Conservation (phyloP, 2,797 vertebrate genomes). For the Moxostoma hubbsi region DNA sequence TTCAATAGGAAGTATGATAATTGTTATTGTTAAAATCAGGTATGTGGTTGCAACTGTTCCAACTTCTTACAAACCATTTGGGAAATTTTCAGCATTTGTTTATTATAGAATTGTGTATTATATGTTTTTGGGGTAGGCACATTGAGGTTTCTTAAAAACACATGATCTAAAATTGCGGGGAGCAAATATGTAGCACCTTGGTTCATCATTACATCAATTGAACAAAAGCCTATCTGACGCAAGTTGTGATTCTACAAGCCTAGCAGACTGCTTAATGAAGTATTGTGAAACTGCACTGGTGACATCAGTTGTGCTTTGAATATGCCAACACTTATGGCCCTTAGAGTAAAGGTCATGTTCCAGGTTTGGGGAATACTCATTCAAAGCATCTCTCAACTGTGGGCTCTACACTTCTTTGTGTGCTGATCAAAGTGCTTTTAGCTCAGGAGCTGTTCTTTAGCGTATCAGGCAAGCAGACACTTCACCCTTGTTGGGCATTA, state of each 20-base stretch:
- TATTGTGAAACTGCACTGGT: not conserved
- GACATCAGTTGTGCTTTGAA: not conserved
- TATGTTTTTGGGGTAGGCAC: not conserved
- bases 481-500: conserved; percentile 5
- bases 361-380: not conserved
- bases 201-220: not conserved
- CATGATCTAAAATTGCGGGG: no score
- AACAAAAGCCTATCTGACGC: not conserved
- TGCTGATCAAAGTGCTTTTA: not conserved
- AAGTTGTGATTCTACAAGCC: not conserved
- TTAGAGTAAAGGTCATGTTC: not conserved
- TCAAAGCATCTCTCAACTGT: not conserved
- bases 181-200: not conserved
- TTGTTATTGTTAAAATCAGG: no score
- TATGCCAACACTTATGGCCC: not conserved
- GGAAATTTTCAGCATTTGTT: not conserved
- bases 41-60: not conserved
- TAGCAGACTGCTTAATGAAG: not conserved
- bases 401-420: not conserved
- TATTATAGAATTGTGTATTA: not conserved
- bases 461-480: not conserved
- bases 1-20: no score
- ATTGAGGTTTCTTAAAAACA: not conserved
- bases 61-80: not conserved
- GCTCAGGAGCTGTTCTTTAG: not conserved